Conservation (phyloP, 2,888 invertebrate species). For the Leucoptera coffeella region DNA sequence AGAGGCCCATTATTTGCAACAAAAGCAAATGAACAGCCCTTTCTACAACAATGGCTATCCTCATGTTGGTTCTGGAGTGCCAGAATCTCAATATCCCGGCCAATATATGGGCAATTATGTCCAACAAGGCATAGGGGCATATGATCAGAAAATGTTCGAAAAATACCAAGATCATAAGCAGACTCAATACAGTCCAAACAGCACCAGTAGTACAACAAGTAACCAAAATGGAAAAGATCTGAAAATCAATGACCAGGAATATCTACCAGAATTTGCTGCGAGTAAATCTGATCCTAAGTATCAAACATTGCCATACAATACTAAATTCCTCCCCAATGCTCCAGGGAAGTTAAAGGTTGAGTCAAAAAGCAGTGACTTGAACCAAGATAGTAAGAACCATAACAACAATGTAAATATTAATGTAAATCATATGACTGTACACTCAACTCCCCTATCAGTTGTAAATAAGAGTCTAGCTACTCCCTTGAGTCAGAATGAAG, state of each 20-base stretch:
- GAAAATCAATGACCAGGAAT: conserved; percentile 49
- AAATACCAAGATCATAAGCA: conserved; percentile 47
- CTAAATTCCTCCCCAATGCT: conserved; percentile 67
- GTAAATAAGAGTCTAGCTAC: conserved; percentile 62
- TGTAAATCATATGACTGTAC: conserved; percentile 49
- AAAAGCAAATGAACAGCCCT: conserved; percentile 47
- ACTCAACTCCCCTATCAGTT: conserved; percentile 44
- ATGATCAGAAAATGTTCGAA: conserved; percentile 41
- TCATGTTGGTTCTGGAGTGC: conserved; percentile 20
- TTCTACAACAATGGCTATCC: conserved; percentile 36
- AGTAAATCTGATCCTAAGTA: conserved; percentile 87
- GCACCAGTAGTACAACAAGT: conserved; percentile 43
- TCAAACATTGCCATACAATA: conserved; percentile 86
- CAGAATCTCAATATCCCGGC: conserved; percentile 46
- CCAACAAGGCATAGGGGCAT: conserved; percentile 39
- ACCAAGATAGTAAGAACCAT: conserved; percentile 27
- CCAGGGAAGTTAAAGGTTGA: conserved; percentile 34
- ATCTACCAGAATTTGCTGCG: conserved; percentile 63
- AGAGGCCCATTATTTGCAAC: conserved; percentile 47
- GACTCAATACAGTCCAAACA: conserved; percentile 53
- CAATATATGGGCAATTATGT: conserved; percentile 31
- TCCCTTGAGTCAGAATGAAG: conserved; percentile 53
- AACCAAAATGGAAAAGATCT: conserved; percentile 41
- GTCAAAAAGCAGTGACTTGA: conserved; percentile 22
- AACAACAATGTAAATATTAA: conserved; percentile 26